These are phyloP conservation scores for Pemphigus obesinymphae DNA, from an alignment of 1,140 invertebrate genomes.

Conservation along the genomic window DNA sequence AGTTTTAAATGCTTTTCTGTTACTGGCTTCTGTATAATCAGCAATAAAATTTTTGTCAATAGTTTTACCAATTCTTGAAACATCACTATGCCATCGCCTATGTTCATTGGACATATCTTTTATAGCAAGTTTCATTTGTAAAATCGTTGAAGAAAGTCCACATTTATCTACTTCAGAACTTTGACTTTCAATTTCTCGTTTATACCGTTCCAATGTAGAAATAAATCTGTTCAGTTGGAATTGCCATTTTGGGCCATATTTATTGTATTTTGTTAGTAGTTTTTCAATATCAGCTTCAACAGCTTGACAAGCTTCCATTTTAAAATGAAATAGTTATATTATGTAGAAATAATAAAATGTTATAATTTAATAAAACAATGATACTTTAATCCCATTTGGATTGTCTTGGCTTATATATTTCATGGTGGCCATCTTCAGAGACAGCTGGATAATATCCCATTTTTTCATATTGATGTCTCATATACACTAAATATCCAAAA, in stretches of 20 bases:
- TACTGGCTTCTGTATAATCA: constrained; percentile 63
- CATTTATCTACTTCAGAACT: constrained; percentile 19
- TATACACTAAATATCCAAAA: constrained; percentile 70
- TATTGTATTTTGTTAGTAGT: constrained; percentile 75
- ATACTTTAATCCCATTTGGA: constrained; percentile 66
- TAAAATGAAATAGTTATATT: neutral
- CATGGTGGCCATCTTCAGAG: constrained; percentile 62
- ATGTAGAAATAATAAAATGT: neutral
- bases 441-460: constrained; percentile 74
- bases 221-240: constrained; percentile 21
- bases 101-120: constrained; percentile 74
- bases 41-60: constrained; percentile 75
- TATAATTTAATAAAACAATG: constrained; percentile 37
- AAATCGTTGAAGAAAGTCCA: constrained; percentile 25
- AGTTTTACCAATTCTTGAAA: constrained; percentile 95
- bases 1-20: constrained; percentile 78
- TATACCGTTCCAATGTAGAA: constrained; percentile 16
- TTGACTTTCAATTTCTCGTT: constrained; percentile 22
- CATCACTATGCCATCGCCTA: constrained; percentile 76
- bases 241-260: constrained; percentile 46
- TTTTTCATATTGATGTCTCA: constrained; percentile 69
- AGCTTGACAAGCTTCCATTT: constrained; percentile 81
- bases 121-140: constrained; percentile 65
- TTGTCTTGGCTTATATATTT: constrained; percentile 67
- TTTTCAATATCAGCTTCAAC: constrained; percentile 92